Base-by-base conservation (phyloP, 2,888 invertebrate genomes). In the Hoplodrina blanda region DNA sequence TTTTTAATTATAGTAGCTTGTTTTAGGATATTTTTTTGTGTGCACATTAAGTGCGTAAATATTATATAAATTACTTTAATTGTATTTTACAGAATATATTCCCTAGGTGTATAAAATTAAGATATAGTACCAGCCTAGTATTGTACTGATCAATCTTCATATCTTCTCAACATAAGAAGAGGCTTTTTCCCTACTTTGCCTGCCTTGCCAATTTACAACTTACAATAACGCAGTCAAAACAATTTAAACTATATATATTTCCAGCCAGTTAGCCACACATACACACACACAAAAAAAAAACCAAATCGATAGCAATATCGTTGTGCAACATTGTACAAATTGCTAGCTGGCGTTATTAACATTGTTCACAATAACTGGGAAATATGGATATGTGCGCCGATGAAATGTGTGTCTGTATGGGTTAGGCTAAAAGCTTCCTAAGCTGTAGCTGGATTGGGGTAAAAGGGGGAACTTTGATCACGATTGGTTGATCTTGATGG, bases 281-380 rank as follows among this genome's bases (percentile, higher is more conserved):
- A 44, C 17, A 17, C n/a, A n/a, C n/a, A n/a, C n/a, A n/a, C n/a
- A n/a, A n/a, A 46, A 81, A 82, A 81, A 80, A 65, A 49, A 63
- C 7, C 10, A 54, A 61, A 52, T 69, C 63, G 55, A 74, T 63
- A 44, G 69, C 83, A 83, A 82, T 82, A 76, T 78, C 69, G 78
- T 63, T 70, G 78, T 74, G 65, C 77, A 77, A 63, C 46, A 63
- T 73, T 73, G 77, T 65, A 69, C 65, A 84, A 81, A 77, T 82
- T 77, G 73, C 77, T 72, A 53, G 70, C 65, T 20, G 17, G 62
- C 62, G 65, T 69, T 84, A 83, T 80, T 84, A 80, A 82, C 85
- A 76, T 59, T 63, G 82, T 44, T 53, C 60, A 73, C 68, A 67
- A 75, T 72, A 80, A 63, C 57, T 10, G 65, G 65, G 57, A 82